Evolutionary conservation across 2,113 vertebrate species (phyloP).

Genomic region (Perognathus longimembris): DNA sequence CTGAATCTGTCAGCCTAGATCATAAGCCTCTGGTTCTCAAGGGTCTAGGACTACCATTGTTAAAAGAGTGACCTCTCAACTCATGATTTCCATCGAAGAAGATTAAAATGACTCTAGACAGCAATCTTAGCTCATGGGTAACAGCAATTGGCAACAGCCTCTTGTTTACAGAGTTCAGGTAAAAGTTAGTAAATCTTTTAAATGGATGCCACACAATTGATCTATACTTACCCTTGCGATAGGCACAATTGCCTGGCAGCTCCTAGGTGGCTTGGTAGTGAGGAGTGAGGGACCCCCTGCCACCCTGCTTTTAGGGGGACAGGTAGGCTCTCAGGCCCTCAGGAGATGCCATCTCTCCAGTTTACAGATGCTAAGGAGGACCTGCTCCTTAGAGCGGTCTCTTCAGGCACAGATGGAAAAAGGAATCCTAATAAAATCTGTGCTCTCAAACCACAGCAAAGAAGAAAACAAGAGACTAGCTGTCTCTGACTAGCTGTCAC

Average conservation of each 20-base stretch:
- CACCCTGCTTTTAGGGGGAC: background rate
- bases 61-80: background rate
- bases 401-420: constrained; percentile 42
- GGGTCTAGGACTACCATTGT: background rate
- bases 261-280: background rate
- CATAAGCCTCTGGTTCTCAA: background rate
- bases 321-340: background rate
- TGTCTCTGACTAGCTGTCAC: constrained; percentile 2
- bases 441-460: constrained; percentile 12
- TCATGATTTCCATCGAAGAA: background rate
- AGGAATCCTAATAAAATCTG: background rate
- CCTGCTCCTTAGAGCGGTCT: background rate
- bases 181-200: constrained; percentile 1
- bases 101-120: background rate
- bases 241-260: background rate
- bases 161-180: background rate
- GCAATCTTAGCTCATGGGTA: background rate
- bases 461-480: constrained; percentile 36
- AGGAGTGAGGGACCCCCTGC: background rate
- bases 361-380: background rate
- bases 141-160: background rate
- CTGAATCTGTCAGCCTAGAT: background rate
- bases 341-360: background rate
- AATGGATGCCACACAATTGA: constrained; percentile 16
- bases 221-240: background rate